Percentiles rank a stretch among this genome's conserved stretches.
Evolutionary conservation across 1,140 invertebrate species (phyloP).

Genomic region (Ericerus pela): DNA sequence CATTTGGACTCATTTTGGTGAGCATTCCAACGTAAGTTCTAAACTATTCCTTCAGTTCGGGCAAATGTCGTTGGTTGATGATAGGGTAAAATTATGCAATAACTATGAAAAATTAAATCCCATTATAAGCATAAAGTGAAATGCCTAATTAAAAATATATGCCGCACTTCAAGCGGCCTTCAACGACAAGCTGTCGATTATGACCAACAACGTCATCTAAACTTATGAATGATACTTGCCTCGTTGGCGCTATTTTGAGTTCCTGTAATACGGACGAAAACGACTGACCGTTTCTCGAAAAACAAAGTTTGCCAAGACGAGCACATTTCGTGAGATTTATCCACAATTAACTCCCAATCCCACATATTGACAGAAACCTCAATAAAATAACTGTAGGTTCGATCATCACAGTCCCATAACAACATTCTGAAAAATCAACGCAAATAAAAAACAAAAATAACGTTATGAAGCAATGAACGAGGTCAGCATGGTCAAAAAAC

Average conservation of each 20-base stretch:
- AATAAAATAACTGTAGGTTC: conserved; percentile 89
- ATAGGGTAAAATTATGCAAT: not conserved
- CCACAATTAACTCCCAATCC: conserved; percentile 75
- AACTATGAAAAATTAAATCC: not conserved
- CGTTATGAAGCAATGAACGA: not conserved
- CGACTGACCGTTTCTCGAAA: conserved; percentile 68
- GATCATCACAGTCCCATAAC: conserved; percentile 95
- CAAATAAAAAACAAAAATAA: too few species aligned
- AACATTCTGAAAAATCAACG: conserved; percentile 49
- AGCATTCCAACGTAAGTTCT: too few species aligned
- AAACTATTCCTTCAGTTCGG: too few species aligned
- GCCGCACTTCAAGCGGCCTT: too few species aligned
- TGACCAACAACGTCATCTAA: too few species aligned
- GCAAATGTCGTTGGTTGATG: too few species aligned
- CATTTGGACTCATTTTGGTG: too few species aligned
- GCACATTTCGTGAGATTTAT: conserved; percentile 55
- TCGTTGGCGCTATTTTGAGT: conserved; percentile 95
- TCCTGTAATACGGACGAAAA: conserved; percentile 88
- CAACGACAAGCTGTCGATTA: too few species aligned
- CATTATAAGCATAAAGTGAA: not conserved
- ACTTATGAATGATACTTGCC: too few species aligned
- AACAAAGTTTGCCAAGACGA: conserved; percentile 81
- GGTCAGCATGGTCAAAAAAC: too few species aligned
- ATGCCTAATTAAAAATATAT: not conserved
- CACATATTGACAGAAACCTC: conserved; percentile 87